These are phyloP conservation scores for Petroica traversi DNA, from an alignment of 2,113 vertebrate species.

Conservation along the genomic window DNA sequence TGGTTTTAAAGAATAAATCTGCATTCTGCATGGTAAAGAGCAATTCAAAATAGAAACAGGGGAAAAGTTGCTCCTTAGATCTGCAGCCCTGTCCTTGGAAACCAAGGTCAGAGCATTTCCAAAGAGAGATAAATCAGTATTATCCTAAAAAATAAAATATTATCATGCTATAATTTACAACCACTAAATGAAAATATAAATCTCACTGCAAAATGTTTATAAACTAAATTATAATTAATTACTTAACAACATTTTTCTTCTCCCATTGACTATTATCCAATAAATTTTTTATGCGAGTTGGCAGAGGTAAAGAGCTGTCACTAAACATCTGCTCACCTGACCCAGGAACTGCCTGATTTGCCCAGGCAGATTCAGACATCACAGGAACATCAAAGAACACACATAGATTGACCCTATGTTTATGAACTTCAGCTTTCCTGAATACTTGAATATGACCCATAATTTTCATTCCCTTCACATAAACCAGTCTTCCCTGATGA, in stretches of 20 bases:
- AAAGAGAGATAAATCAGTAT: not conserved
- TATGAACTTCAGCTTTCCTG: not conserved
- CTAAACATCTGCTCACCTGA: not conserved
- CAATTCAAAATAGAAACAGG: not conserved
- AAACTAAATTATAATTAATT: not conserved
- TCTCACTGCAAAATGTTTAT: not conserved
- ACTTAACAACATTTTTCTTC: not conserved
- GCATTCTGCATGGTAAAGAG: not conserved
- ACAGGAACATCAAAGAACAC: not conserved
- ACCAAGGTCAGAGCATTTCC: not conserved
- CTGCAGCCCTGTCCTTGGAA: not conserved
- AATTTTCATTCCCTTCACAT: not conserved
- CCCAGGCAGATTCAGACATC: not conserved
- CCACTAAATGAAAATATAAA: not conserved
- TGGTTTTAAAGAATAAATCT: not conserved
- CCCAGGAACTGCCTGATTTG: not conserved
- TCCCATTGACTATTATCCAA: not conserved
- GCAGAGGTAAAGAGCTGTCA: not conserved
- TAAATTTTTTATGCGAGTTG: not conserved
- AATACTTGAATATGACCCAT: not conserved
- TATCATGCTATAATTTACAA: not conserved
- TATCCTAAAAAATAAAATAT: not conserved
- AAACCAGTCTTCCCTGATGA: not conserved
- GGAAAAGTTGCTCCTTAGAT: not conserved
- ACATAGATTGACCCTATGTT: not conserved